Conservation (phyloP, 2,113 vertebrate genomes). For the Capreolus pygargus region DNA sequence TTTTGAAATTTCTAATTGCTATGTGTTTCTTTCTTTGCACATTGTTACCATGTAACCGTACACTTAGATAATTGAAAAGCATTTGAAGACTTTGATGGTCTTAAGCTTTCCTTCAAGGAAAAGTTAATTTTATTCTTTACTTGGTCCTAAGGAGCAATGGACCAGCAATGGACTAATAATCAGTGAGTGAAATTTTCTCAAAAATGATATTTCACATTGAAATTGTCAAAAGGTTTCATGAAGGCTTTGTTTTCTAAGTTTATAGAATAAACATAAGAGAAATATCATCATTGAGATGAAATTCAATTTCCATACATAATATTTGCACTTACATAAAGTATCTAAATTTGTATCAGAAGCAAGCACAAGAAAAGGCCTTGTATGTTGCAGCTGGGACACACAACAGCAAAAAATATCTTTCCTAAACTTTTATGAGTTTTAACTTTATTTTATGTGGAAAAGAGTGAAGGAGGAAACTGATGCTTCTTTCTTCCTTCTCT, state of each 20-base stretch:
- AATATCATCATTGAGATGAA: not conserved
- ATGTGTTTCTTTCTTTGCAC: not conserved
- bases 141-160: not conserved
- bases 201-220: not conserved
- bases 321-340: not conserved
- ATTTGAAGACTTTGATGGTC: not conserved
- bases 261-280: not conserved
- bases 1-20: not conserved
- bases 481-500: not conserved
- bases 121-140: not conserved
- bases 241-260: not conserved
- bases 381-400: not conserved
- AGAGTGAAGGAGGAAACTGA: not conserved
- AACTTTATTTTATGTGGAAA: not conserved
- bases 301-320: not conserved
- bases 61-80: accelerated
- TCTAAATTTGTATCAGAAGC: not conserved
- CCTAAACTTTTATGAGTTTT: not conserved
- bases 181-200: not conserved
- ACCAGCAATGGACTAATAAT: not conserved
- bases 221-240: not conserved
- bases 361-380: not conserved
- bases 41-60: not conserved
- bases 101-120: not conserved
- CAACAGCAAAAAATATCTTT: not conserved